Conservation (phyloP, 2,113 vertebrate genomes). For the Oxyruncus cristatus region DNA sequence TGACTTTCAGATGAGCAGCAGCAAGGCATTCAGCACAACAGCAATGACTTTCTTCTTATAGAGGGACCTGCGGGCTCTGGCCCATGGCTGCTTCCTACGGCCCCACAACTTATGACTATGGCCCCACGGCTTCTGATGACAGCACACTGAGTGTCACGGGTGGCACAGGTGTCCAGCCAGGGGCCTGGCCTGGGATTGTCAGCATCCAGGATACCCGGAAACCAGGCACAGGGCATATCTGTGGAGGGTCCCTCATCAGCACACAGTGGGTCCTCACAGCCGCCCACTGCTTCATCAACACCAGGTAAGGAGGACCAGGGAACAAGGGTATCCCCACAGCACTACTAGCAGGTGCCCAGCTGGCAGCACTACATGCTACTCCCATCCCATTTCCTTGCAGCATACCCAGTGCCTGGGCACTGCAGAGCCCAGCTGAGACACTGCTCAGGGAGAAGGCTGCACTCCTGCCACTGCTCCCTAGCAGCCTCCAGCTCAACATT, state of each 20-base stretch:
- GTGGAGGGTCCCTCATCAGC: background rate
- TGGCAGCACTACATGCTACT: background rate
- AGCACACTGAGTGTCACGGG: rapidly evolving
- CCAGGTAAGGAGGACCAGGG: background rate
- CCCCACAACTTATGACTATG: background rate
- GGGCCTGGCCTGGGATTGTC: background rate
- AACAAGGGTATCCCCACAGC: rapidly evolving
- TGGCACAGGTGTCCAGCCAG: background rate
- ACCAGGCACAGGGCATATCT: background rate
- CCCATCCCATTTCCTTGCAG: background rate
- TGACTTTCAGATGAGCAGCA: background rate
- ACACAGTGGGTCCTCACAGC: constrained; percentile 1
- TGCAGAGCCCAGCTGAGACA: background rate
- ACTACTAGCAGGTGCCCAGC: background rate
- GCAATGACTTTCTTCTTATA: background rate
- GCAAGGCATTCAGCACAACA: background rate
- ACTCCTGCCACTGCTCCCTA: background rate
- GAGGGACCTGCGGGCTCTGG: background rate
- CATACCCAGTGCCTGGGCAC: rapidly evolving
- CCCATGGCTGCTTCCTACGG: background rate
- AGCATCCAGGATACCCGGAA: background rate
- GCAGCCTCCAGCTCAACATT: background rate
- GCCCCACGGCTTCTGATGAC: background rate
- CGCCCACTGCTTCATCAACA: background rate
- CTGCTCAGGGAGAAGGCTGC: background rate